Percentiles rank a stretch among this genome's conserved stretches.
phyloP scores from a whole-genome alignment of 2,113 vertebrate genomes.

The Shinisaurus crocodilurus region DNA sequence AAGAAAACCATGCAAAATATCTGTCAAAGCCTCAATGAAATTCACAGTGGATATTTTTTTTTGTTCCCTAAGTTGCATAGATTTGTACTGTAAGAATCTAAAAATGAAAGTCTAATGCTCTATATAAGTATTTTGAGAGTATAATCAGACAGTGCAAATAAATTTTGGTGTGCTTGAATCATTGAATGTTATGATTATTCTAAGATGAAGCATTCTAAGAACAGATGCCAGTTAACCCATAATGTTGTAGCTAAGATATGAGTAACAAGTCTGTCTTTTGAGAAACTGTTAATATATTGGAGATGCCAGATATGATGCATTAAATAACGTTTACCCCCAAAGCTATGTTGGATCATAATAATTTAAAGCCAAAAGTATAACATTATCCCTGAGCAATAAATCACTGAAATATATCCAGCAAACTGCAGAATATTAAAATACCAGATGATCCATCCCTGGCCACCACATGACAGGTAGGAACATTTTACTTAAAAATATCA shows the following conservation, averaged over 20 bases:
- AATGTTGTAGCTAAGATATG: background rate
- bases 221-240: background rate
- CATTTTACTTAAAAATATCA: background rate
- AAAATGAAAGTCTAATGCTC: slow-evolving; percentile 2
- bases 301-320: background rate
- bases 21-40: slow-evolving; percentile 9
- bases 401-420: background rate
- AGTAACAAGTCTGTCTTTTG: background rate
- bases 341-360: background rate
- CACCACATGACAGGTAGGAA: background rate
- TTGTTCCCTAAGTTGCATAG: slow-evolving; percentile 2
- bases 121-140: background rate
- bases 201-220: background rate
- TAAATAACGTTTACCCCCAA: background rate
- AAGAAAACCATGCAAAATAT: slow-evolving; percentile 38
- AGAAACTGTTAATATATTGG: background rate
- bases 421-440: background rate
- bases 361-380: background rate
- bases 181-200: background rate
- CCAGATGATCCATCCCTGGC: background rate
- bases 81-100: background rate
- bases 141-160: slow-evolving; percentile 1
- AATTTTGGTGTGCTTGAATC: background rate
- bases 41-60: slow-evolving; percentile 37
- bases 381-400: background rate